phyloP scores from a whole-genome alignment of 1,140 invertebrate species.

The Drosophila setifemur region DNA sequence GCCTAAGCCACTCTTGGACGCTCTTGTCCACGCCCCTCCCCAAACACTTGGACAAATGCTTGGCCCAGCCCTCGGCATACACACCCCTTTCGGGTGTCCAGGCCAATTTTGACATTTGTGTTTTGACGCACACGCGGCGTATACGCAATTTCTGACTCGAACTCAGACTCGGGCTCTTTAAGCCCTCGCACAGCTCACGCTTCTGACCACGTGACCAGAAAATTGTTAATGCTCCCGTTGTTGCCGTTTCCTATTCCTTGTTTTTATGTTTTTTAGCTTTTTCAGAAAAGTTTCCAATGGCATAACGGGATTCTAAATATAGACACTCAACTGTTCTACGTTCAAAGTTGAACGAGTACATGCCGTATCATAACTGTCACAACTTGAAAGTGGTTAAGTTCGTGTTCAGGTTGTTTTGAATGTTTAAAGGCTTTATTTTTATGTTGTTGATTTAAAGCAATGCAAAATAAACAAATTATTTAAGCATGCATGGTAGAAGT shows the following conservation, averaged over 20 bases:
- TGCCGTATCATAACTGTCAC: not conserved
- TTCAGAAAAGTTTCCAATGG: slow-evolving; percentile 44
- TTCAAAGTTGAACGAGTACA: not conserved
- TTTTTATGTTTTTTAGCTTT: too few species aligned
- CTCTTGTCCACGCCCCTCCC: not conserved
- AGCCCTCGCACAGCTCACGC: slow-evolving; percentile 8
- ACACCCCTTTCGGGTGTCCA: not conserved
- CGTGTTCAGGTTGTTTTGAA: too few species aligned
- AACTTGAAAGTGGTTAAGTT: too few species aligned
- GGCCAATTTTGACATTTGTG: slow-evolving; percentile 45
- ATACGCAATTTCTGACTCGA: slow-evolving; percentile 59
- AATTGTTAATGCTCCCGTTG: slow-evolving; percentile 9
- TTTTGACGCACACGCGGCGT: slow-evolving; percentile 53
- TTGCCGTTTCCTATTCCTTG: not conserved
- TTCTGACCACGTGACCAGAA: slow-evolving; percentile 30
- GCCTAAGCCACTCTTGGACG: slow-evolving; percentile 29
- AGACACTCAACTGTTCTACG: not conserved
- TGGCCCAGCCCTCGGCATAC: not conserved
- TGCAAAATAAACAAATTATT: too few species aligned
- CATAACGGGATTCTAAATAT: slow-evolving; percentile 8
- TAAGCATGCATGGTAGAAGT: too few species aligned
- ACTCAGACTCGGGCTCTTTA: slow-evolving; percentile 33
- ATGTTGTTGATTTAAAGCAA: too few species aligned
- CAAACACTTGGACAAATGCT: not conserved
- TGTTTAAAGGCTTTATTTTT: too few species aligned